A percentile compares a stretch with the other conserved stretches of the same genome.
Evolutionary conservation across 1,140 invertebrate species (phyloP).

Genomic region (Rhagoletis pomonella): DNA sequence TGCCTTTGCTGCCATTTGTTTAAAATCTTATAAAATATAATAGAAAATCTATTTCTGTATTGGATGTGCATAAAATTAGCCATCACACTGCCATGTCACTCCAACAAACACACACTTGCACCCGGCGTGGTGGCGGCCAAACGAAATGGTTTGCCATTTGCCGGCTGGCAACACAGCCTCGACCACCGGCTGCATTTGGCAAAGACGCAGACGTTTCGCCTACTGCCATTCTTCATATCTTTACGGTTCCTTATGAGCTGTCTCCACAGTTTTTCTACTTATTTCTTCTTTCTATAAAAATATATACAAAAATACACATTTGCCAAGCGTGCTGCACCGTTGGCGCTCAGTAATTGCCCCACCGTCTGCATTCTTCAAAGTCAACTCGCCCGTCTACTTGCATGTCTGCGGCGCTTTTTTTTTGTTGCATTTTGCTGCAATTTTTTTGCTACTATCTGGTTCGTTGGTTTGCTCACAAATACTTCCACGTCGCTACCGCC

Average conservation of each 20-base stretch:
- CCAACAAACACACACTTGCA: not conserved
- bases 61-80: conserved; percentile 10
- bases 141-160: not conserved
- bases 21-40: not conserved
- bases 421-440: not conserved
- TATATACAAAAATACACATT: not conserved
- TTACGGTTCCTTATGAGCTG: not conserved
- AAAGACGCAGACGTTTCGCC: not conserved
- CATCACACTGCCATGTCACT: conserved; percentile 7
- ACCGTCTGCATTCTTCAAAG: conserved; percentile 44
- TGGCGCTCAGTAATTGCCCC: conserved; percentile 28
- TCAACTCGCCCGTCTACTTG: conserved; percentile 40
- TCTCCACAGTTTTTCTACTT: not conserved
- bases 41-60: conserved; percentile 24
- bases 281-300: not conserved
- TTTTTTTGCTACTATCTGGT: not conserved
- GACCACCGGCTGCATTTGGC: not conserved
- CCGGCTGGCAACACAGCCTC: not conserved
- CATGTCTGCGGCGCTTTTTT: not conserved
- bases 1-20: not conserved
- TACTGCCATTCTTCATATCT: not conserved
- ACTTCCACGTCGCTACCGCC: conserved; percentile 1
- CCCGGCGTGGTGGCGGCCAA: not conserved
- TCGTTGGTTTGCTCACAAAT: not conserved
- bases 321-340: not conserved